These are phyloP conservation scores for Lithophane leautieri DNA, from an alignment of 2,888 invertebrate genomes.

Conservation along the genomic window DNA sequence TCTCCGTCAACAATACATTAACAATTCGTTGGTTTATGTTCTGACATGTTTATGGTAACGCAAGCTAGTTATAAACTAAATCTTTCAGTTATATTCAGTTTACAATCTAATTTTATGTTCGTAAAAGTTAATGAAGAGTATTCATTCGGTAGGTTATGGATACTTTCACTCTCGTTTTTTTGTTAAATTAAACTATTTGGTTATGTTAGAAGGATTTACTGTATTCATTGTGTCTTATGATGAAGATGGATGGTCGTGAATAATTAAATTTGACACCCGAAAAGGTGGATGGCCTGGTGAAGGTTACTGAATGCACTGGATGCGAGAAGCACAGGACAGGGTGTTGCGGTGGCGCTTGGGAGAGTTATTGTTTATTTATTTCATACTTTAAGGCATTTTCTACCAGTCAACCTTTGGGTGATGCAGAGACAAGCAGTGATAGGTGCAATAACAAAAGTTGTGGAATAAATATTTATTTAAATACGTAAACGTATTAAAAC, in stretches of 20 bases:
- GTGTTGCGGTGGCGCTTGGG: too few relatives aligned
- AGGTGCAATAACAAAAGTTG: too few relatives aligned
- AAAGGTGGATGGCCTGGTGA: neutral
- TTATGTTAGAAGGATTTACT: slow-evolving; percentile 33
- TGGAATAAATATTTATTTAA: too few relatives aligned
- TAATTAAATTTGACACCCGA: neutral
- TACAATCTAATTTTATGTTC: slow-evolving; percentile 40
- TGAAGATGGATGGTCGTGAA: neutral
- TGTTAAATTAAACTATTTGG: neutral
- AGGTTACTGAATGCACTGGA: too few relatives aligned
- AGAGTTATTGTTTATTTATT: too few relatives aligned
- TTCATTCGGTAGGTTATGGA: slow-evolving; percentile 22
- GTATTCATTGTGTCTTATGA: neutral
- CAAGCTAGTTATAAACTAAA: slow-evolving; percentile 24
- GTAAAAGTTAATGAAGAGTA: slow-evolving; percentile 47
- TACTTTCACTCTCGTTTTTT: slow-evolving; percentile 43
- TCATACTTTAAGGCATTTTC: too few relatives aligned
- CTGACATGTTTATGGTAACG: slow-evolving; percentile 16
- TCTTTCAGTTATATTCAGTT: slow-evolving; percentile 36
- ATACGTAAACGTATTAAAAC: too few relatives aligned
- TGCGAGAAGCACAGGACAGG: too few relatives aligned
- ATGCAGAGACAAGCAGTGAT: too few relatives aligned
- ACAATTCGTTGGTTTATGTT: neutral
- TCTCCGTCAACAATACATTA: neutral
- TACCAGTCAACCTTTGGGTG: too few relatives aligned